A percentile compares a stretch with the other conserved stretches of the same genome.
Conservation (phyloP, 2,888 invertebrate species). For the Rhogogaster chlorosoma region DNA sequence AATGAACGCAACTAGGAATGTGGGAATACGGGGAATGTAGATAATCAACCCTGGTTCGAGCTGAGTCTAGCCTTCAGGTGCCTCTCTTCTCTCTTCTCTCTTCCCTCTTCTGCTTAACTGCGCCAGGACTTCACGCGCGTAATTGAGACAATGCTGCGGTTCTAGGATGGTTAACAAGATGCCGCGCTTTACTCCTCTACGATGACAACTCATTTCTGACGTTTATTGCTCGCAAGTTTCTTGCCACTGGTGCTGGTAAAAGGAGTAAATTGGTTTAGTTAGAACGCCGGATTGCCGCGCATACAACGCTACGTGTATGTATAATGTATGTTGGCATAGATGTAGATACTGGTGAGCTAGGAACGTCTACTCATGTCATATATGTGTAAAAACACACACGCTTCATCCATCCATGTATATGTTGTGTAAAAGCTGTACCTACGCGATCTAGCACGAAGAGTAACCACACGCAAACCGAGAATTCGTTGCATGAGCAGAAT, state of each 20-base stretch:
- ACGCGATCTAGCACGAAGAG: slow-evolving; percentile 41
- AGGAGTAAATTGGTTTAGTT: slow-evolving; percentile 48
- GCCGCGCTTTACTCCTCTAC: slow-evolving; percentile 42
- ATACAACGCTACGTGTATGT: neutral
- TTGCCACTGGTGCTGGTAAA: neutral
- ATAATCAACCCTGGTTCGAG: slow-evolving; percentile 42
- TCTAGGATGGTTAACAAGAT: slow-evolving; percentile 42
- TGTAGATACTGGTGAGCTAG: slow-evolving; percentile 21
- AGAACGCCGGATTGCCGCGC: slow-evolving; percentile 10
- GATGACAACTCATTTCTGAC: slow-evolving; percentile 46
- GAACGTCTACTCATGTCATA: neutral
- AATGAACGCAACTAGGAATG: slow-evolving; percentile 50
- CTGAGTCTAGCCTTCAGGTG: slow-evolving; percentile 23
- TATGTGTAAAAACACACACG: neutral
- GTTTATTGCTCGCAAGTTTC: slow-evolving; percentile 33
- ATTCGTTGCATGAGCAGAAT: slow-evolving; percentile 40
- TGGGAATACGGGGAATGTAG: slow-evolving; percentile 48
- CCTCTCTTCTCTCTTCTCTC: neutral
- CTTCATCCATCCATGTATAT: neutral
- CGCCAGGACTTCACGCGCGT: slow-evolving; percentile 29
- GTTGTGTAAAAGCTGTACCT: slow-evolving; percentile 14
- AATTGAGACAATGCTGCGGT: slow-evolving; percentile 51
- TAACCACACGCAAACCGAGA: slow-evolving; percentile 13
- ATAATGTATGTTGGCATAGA: neutral
- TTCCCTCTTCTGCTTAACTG: neutral